Percentiles rank a stretch among this genome's conserved stretches.
Evolutionary conservation across 2,797 vertebrate genomes (phyloP).

Genomic region (Hozukius guyotensis): DNA sequence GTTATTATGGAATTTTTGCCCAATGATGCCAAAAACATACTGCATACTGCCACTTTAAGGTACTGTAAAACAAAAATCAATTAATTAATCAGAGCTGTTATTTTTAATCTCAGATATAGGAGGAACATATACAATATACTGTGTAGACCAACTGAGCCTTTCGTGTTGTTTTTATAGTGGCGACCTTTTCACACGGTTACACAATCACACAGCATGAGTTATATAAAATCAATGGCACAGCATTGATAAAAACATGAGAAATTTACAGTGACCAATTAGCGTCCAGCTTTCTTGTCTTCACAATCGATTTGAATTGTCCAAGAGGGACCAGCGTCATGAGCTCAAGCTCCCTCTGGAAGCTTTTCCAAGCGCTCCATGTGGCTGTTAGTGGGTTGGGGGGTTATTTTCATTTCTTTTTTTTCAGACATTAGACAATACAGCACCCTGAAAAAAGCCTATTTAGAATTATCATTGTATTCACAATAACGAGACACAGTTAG

Average conservation of each 20-base stretch:
- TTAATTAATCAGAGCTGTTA: no score
- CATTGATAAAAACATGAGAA: constrained; percentile 12
- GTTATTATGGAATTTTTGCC: no score
- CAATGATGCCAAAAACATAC: no score
- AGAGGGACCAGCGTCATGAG: constrained; percentile 8
- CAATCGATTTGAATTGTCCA: constrained; percentile 9
- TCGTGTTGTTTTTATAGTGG: constrained; percentile 5
- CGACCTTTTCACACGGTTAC: background rate
- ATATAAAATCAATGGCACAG: constrained; percentile 27
- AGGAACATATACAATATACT: background rate
- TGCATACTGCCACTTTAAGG: no score
- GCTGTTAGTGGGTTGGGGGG: background rate
- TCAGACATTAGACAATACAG: no score
- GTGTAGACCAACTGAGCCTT: background rate
- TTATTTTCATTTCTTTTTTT: background rate
- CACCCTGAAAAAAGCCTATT: background rate
- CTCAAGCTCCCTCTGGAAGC: background rate
- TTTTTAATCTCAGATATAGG: no score
- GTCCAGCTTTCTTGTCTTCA: constrained; percentile 17
- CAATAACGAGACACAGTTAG: background rate
- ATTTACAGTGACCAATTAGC: constrained; percentile 1
- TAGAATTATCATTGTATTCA: background rate
- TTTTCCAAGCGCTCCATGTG: background rate
- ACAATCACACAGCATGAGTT: constrained; percentile 5
- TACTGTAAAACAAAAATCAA: no score